Percentiles rank a stretch among this genome's conserved stretches.
phyloP scores from a whole-genome alignment of 2,888 invertebrate species.

The Platynereis dumerilii region DNA sequence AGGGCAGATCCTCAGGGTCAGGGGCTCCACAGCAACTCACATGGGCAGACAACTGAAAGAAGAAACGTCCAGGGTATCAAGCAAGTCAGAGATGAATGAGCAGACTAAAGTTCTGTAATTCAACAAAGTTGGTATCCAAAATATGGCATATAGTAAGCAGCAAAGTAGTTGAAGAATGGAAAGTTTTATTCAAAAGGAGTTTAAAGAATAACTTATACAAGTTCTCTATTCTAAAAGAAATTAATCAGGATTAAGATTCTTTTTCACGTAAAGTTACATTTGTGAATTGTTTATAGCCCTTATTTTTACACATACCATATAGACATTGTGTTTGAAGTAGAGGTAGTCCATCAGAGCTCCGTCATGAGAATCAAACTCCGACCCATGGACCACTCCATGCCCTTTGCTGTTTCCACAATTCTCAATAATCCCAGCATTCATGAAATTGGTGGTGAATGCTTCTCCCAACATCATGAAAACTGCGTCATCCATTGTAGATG shows the following conservation, averaged over 20 bases:
- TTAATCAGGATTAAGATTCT: too few species aligned
- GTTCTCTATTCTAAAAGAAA: too few species aligned
- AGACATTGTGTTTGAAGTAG: conserved; percentile 46
- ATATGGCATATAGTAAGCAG: too few species aligned
- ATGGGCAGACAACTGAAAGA: conserved; percentile 70
- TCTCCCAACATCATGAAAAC: conserved; percentile 47
- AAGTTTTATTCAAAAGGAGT: too few species aligned
- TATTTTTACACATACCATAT: conserved; percentile 50
- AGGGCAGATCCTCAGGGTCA: conserved; percentile 70
- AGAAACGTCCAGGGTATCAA: too few species aligned
- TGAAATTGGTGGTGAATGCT: conserved; percentile 46
- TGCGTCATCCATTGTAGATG: conserved; percentile 52
- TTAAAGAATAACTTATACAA: too few species aligned
- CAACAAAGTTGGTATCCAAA: too few species aligned
- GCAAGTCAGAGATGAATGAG: too few species aligned
- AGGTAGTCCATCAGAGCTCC: conserved; percentile 53
- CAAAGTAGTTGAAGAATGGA: too few species aligned
- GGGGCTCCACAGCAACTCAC: conserved; percentile 87
- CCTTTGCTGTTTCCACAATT: conserved; percentile 37
- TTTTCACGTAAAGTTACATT: too few species aligned
- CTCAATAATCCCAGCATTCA: conserved; percentile 30
- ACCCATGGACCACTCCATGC: conserved; percentile 51
- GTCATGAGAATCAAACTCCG: conserved; percentile 43
- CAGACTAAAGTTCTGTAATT: too few species aligned
- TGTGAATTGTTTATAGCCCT: too few species aligned